phyloP scores from a whole-genome alignment of 2,797 vertebrate genomes.

The Eospalax fontanierii region DNA sequence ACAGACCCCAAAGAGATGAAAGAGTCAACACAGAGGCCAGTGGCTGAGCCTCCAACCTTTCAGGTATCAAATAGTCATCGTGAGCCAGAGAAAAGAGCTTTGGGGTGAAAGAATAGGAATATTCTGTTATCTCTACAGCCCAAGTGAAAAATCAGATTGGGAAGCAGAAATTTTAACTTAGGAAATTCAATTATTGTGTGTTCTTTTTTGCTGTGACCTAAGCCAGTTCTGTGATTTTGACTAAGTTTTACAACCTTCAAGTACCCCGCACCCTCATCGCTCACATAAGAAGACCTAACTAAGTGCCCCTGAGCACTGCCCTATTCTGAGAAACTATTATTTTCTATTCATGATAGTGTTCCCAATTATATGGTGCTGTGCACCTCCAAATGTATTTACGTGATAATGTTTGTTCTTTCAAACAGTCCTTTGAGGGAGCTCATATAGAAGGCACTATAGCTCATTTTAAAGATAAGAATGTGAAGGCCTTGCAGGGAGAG shows the following conservation, averaged over 20 bases:
- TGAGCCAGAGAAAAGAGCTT: background rate
- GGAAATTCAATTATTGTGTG: background rate
- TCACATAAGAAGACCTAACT: slow-evolving; percentile 16
- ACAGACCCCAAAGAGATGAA: background rate
- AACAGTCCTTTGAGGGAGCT: slow-evolving; percentile 63
- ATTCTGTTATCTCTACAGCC: background rate
- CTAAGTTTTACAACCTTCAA: slow-evolving; percentile 61
- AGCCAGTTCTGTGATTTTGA: slow-evolving; percentile 70
- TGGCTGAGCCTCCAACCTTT: background rate
- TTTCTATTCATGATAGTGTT: slow-evolving; percentile 75
- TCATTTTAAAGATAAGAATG: slow-evolving; percentile 84
- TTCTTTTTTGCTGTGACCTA: background rate
- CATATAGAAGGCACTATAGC: slow-evolving; percentile 74
- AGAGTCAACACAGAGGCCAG: background rate
- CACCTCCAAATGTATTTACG: slow-evolving; percentile 76
- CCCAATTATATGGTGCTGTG: slow-evolving; percentile 74
- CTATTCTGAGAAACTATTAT: slow-evolving; percentile 68
- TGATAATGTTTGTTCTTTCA: slow-evolving; percentile 78
- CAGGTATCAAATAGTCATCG: background rate
- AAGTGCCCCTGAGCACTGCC: slow-evolving; percentile 59
- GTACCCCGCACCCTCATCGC: background rate
- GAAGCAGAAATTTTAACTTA: background rate
- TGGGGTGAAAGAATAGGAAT: background rate
- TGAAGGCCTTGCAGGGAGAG: slow-evolving; percentile 70
- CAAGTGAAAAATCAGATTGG: background rate